phyloP scores from a whole-genome alignment of 2,888 invertebrate genomes.

The Vannuccia rotundouncinata region DNA sequence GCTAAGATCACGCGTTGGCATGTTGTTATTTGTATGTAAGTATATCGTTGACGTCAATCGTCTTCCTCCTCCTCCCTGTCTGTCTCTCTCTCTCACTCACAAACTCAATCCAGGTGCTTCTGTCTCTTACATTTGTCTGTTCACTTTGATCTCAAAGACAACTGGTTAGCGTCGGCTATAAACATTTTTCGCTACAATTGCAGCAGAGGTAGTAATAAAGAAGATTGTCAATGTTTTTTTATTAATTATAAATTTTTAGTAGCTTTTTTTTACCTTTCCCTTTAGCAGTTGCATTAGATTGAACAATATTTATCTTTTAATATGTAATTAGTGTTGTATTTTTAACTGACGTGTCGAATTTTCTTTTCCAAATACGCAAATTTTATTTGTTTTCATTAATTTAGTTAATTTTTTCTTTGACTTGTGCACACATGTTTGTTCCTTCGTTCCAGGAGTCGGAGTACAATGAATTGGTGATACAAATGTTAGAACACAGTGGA shows the following conservation, averaged over 20 bases:
- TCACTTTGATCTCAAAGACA: too few relatives aligned
- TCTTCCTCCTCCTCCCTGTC: neutral
- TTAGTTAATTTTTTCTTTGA: neutral
- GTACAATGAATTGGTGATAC: slow-evolving; percentile 30
- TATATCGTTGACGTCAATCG: neutral
- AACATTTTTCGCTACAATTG: too few relatives aligned
- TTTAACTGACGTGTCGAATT: too few relatives aligned
- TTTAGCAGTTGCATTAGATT: neutral
- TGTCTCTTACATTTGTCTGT: neutral
- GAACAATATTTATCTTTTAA: neutral
- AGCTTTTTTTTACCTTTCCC: neutral
- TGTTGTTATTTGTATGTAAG: neutral
- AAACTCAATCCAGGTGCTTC: neutral
- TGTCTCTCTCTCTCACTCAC: neutral
- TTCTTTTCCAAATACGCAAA: neutral
- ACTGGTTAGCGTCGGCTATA: too few relatives aligned
- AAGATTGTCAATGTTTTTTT: neutral
- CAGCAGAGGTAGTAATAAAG: neutral
- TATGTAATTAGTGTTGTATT: neutral
- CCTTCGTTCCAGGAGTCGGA: slow-evolving; percentile 20
- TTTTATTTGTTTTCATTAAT: neutral
- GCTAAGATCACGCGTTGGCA: neutral
- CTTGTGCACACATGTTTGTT: neutral
- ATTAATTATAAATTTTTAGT: neutral
- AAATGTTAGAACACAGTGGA: slow-evolving; percentile 29